Conservation (phyloP, 2,888 invertebrate species). For the Drosophila bunnanda region DNA sequence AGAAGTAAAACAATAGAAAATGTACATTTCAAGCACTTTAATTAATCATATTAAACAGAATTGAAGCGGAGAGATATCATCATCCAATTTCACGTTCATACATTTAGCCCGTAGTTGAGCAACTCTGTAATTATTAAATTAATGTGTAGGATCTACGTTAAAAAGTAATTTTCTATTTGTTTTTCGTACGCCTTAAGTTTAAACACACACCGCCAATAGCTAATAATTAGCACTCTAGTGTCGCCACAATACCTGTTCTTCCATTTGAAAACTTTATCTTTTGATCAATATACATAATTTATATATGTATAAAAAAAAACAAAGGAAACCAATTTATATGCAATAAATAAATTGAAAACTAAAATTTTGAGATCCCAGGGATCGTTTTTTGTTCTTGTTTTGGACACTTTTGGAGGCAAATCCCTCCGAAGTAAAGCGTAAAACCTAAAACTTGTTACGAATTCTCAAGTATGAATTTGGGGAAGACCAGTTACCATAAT, state of each 20-base stretch:
- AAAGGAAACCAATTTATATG: conserved; percentile 73
- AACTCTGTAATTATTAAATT: conserved; percentile 56
- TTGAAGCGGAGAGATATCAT: conserved; percentile 21
- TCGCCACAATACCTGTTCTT: conserved; percentile 80
- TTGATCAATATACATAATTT: conserved; percentile 50
- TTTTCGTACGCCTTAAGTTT: conserved; percentile 69
- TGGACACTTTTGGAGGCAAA: neutral
- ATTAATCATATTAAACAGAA: conserved; percentile 46
- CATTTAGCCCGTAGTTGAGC: conserved; percentile 60
- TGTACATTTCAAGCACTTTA: conserved; percentile 70
- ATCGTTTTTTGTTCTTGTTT: conserved; percentile 6
- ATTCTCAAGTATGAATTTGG: neutral
- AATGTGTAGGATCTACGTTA: conserved; percentile 47
- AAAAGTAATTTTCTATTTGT: conserved; percentile 57
- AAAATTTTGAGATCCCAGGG: conserved; percentile 20
- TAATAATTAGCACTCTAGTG: conserved; percentile 79
- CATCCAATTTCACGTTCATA: conserved; percentile 30
- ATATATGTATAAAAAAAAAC: conserved; percentile 50
- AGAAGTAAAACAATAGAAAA: conserved; percentile 34
- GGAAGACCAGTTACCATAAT: too few species aligned
- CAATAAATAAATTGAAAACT: conserved; percentile 77
- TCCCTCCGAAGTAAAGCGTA: neutral
- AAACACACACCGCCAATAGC: conserved; percentile 77
- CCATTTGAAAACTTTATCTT: conserved; percentile 72
- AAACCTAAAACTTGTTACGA: neutral